Base-by-base conservation (phyloP, 2,888 invertebrate species). In the Ommatoiulus sabulosus region DNA sequence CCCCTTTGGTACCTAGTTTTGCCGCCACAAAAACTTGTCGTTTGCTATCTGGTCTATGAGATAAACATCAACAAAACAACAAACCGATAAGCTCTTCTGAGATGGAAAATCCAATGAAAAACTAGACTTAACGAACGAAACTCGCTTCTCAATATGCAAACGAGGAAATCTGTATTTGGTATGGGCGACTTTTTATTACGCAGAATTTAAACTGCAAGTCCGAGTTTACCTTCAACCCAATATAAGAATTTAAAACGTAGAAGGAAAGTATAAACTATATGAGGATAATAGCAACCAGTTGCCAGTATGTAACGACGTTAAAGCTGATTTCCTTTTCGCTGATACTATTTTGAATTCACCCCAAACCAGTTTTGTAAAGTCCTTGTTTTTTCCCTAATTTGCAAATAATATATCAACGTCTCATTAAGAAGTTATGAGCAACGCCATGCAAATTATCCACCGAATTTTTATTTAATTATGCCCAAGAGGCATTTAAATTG, bases 1-100 rank as follows among this genome's bases (percentile, higher is more conserved):
- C 80, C 80, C 80, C 80, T 80, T 80, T 80, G 80, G 80, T 80
- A 35, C 80, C 80, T 80, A 24, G 80, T 80, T 35, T 80, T 80
- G 24, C 12, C 35, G 80, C 80, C 80, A 43, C 80, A 80, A 80
- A 80, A 80, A 80, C 80, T 80, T 80, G 80, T 80, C 80, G 80
- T 35, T 80, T 15, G 80, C 10, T 80, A 43, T 35, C 80, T 35
- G 80, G 7, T 12, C 35, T 43, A 3, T 2, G 80, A 80, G 80
- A 80, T 80, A 80, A 80, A 80, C 80, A 80, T 80, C 80, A 80
- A 43, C 35, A 80, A 80, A 80, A 80, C 80, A 80, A 15, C 80
- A 80, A 80, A 80, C 80, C 80, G 35, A 80, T 80, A 80, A 80
- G 80, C 80, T 80, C 80, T 35, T 35, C 35, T 43, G 35, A 80